These are phyloP conservation scores for Sinonovacula constricta DNA, from an alignment of 1,140 invertebrate genomes.

Conservation along the genomic window DNA sequence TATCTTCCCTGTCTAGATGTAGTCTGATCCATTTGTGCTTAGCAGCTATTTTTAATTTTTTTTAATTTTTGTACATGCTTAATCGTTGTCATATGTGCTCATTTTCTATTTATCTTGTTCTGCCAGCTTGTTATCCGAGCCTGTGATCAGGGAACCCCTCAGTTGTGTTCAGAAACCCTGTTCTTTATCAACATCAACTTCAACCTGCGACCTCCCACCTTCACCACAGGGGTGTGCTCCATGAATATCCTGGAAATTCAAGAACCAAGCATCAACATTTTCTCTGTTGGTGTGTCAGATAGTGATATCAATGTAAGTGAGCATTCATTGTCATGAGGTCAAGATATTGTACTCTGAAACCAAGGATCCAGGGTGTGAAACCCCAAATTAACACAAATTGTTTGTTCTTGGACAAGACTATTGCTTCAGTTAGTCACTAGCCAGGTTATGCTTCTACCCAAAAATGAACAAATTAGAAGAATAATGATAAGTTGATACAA, in stretches of 20 bases:
- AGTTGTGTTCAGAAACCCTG: slow-evolving; percentile 41
- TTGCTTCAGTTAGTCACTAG: no score
- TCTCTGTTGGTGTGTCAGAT: slow-evolving; percentile 82
- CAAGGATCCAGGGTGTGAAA: no score
- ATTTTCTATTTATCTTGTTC: neutral
- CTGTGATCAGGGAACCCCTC: slow-evolving; percentile 74
- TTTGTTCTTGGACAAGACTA: no score
- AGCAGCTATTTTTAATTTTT: no score
- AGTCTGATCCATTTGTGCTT: no score
- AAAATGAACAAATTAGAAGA: no score
- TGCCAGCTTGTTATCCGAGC: slow-evolving; percentile 76
- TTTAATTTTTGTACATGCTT: no score
- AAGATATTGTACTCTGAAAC: slow-evolving; percentile 8
- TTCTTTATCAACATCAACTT: slow-evolving; percentile 59
- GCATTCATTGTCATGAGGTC: neutral
- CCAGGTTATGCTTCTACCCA: no score
- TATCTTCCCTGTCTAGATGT: neutral
- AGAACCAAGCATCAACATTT: slow-evolving; percentile 77
- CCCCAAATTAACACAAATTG: no score
- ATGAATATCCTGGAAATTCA: slow-evolving; percentile 88
- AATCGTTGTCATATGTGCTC: no score
- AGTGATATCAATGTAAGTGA: slow-evolving; percentile 56
- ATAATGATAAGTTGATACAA: no score
- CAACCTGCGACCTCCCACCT: slow-evolving; percentile 59
- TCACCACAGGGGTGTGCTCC: slow-evolving; percentile 82